Conservation (phyloP, 2,888 invertebrate genomes). For the Artemia sinica region DNA sequence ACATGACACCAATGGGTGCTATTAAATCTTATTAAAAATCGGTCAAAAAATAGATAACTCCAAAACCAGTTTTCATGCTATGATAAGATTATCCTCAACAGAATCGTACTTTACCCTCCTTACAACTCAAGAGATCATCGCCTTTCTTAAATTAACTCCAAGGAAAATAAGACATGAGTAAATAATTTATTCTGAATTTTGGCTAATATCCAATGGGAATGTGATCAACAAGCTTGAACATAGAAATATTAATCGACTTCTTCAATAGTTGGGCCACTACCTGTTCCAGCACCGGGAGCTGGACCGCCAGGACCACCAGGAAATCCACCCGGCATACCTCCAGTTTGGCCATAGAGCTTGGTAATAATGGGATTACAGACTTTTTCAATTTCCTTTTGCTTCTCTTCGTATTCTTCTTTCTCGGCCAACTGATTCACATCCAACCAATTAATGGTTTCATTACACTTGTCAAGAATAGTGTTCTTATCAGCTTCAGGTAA, state of each 20-base stretch:
- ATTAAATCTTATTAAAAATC: no score
- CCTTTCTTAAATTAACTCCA: no score
- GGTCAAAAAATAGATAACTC: no score
- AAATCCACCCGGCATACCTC: conserved; percentile 49
- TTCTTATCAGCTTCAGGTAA: conserved; percentile 64
- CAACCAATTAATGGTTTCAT: conserved; percentile 65
- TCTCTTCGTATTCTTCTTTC: conserved; percentile 83
- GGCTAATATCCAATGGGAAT: no score
- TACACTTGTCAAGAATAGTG: conserved; percentile 64
- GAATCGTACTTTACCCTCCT: no score
- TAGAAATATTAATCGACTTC: conserved; percentile 55
- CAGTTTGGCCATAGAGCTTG: conserved; percentile 74
- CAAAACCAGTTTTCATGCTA: no score
- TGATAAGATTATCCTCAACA: no score
- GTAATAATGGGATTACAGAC: conserved; percentile 88
- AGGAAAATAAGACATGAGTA: no score
- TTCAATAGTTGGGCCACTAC: conserved; percentile 70
- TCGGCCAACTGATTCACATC: conserved; percentile 63
- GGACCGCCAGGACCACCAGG: conserved; percentile 38
- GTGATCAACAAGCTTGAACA: no score
- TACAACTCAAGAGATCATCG: no score
- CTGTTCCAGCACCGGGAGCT: conserved; percentile 28
- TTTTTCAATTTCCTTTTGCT: conserved; percentile 80
- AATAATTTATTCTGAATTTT: no score
- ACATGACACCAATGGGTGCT: no score